Conservation (phyloP, 2,888 invertebrate genomes). For the Coenonympha arcania region DNA sequence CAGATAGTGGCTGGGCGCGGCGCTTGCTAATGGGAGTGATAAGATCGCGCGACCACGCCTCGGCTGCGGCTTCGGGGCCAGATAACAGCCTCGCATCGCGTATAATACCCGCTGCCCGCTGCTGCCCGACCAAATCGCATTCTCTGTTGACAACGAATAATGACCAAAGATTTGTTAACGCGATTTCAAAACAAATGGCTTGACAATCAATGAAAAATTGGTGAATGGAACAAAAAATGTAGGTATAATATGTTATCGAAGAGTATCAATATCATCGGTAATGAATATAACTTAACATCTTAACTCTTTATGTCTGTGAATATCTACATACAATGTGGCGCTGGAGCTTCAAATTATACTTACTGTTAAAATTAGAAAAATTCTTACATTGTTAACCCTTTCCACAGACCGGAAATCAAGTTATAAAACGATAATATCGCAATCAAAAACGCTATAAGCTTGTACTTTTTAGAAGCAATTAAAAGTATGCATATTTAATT, state of each 20-base stretch:
- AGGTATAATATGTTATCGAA: background rate
- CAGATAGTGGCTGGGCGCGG: constrained; percentile 64
- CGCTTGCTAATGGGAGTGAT: constrained; percentile 67
- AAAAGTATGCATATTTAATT: constrained; percentile 35
- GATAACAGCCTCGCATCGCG: constrained; percentile 18
- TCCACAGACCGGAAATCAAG: constrained; percentile 31
- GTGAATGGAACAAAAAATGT: background rate
- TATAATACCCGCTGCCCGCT: background rate
- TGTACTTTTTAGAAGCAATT: constrained; percentile 33
- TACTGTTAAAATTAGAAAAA: background rate
- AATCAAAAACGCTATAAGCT: constrained; percentile 30
- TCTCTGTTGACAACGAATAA: constrained; percentile 23
- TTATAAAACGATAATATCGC: constrained; percentile 44
- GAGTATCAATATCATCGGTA: background rate
- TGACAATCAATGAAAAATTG: constrained; percentile 20
- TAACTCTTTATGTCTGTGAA: no score
- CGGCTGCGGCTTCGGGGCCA: constrained; percentile 29
- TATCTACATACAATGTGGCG: no score
- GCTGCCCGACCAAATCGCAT: constrained; percentile 11
- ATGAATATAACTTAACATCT: no score
- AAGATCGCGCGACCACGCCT: constrained; percentile 68
- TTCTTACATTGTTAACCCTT: constrained; percentile 20
- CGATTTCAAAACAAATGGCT: constrained; percentile 16
- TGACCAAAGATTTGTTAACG: constrained; percentile 15
- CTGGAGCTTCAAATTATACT: no score